Percentiles rank a stretch among this genome's conserved stretches.
phyloP scores from a whole-genome alignment of 2,113 vertebrate genomes.

The Erythrocercus mccallii region DNA sequence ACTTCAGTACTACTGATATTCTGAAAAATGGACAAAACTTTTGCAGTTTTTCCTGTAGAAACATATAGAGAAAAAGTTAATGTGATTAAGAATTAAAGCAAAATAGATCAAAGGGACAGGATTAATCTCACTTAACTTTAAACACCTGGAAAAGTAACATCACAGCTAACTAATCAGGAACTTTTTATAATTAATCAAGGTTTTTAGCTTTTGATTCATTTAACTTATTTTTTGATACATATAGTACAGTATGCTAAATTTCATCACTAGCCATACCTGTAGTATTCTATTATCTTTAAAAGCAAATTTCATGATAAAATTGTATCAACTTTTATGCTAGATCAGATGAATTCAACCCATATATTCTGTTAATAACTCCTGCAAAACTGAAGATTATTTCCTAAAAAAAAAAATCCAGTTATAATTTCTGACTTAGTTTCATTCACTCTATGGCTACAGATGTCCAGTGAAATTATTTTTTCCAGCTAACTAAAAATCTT shows the following conservation, averaged over 20 bases:
- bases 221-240: background rate
- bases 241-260: background rate
- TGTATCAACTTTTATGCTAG: background rate
- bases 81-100: conserved; percentile 7
- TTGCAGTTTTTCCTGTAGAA: background rate
- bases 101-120: background rate
- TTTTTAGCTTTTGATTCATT: background rate
- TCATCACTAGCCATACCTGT: background rate
- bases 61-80: background rate
- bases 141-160: background rate
- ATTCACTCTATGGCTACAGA: background rate
- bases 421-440: background rate
- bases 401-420: background rate
- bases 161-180: background rate
- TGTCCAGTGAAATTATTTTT: background rate
- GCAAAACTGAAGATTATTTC: background rate
- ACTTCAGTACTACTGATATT: background rate
- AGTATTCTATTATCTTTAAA: background rate
- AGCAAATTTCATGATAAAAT: background rate
- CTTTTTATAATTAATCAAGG: background rate
- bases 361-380: background rate
- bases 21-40: background rate
- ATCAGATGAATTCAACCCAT: background rate
- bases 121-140: background rate
- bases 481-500: background rate